Evolutionary conservation across 2,113 vertebrate genomes (phyloP), one percentile per base, ranked within the genome.

Genomic region (Ondatra zibethicus): DNA sequence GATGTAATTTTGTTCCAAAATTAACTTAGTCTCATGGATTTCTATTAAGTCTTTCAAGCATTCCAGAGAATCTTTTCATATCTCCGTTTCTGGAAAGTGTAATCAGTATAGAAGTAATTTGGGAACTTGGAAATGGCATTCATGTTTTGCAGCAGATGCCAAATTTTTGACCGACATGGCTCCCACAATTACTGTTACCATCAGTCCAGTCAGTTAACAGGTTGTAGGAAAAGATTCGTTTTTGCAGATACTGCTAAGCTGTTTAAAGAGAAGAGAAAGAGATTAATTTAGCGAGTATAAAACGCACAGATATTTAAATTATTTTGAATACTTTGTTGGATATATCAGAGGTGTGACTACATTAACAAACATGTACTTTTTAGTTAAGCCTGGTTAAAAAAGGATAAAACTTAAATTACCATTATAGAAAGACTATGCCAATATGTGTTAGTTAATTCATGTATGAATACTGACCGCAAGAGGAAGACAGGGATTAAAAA

Each of bases 91-190:
- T 97, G 97, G 95, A 85, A 97, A 98, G 95, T 91, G 65, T 93
- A 98, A 98, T 95, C 98, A 98, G 94, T 97, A 97, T 50, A 90
- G 88, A 92, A 98, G 97, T 98, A 98, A 98, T 96, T 95, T 95
- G 89, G 95, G 96, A 92, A 95, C 95, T 97, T 93, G 91, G 89
- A 98, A 98, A 97, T 92, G 97, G 97, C 97, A 98, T 96, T 97
- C 95, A 92, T 92, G 97, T 96, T 97, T 98, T 95, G 96, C 92
- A 96, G 96, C 95, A 97, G 91, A 97, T 97, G 93, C 96, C 97
- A 98, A 97, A 91, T 94, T 65, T 97, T 90, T 98, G 96, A 98
- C 93, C 76, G n/a, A 61, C 97, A 98, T 98, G 96, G 91, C 98
- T 95, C 97, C 96, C 95, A 80, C 58, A 61, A 97, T 96, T 97